Evolutionary conservation across 2,113 vertebrate genomes (phyloP), one percentile per base, ranked within the genome.

Genomic region (Cichladusa arquata): DNA sequence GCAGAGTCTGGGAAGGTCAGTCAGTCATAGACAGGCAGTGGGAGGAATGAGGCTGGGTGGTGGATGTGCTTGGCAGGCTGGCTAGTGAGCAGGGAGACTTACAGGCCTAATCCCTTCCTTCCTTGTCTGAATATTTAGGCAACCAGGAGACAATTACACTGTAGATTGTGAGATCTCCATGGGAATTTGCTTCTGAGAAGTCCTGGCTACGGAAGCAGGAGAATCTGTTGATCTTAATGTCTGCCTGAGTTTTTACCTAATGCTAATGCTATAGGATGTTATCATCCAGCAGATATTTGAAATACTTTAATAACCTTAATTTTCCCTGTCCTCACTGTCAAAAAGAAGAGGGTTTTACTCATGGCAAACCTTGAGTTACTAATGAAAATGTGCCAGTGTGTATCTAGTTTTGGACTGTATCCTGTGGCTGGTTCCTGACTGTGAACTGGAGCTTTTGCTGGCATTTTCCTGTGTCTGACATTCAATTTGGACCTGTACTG

Each of bases 401-500:
- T 62, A 62, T 82, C 67, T 86, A 77, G 70, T 82, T 95, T 95
- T 95, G 95, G 62, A 72, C 79, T 54, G 54, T 28, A 57, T 66
- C 64, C 28, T 34, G 58, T 86, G 82, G 19, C 34, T 76, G 48
- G 48, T 85, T 87, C 54, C 92, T 94, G 50, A 85, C 88, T 76
- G 66, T 53, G 79, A 86, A 88, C 71, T 0, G 1, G 79, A 82
- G 95, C 58, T 86, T 90, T 92, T 92, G 71, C 79, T 96, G 96
- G 79, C 92, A 61, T 94, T 96, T 90, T 78, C 36, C 67, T 86
- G 61, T 50, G 73, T 92, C 70, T 95, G 84, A 87, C 89, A 42
- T 92, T 91, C 88, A 86, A 80, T 73, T 85, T 94, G 94, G 92
- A 91, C 90, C 81, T 82, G 78, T 67, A 54, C 50, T 70, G 81